Percentiles rank a stretch among this genome's conserved stretches.
phyloP scores from a whole-genome alignment of 2,797 vertebrate species.

The Forpus xanthops region DNA sequence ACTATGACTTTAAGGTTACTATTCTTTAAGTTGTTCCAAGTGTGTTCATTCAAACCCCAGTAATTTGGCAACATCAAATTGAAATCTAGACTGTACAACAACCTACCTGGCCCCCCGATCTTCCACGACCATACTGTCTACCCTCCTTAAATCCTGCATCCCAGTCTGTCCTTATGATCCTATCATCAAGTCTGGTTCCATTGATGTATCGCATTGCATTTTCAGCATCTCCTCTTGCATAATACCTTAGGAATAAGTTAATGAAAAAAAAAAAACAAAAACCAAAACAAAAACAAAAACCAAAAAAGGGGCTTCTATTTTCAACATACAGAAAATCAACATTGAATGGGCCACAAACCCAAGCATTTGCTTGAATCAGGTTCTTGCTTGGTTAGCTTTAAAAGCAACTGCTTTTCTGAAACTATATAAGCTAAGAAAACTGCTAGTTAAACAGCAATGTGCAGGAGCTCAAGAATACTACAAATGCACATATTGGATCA shows the following conservation, averaged over 20 bases:
- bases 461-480: neutral
- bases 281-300: too few species aligned
- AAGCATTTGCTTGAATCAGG: neutral
- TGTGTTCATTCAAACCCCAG: neutral
- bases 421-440: neutral
- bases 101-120: conserved; percentile 68
- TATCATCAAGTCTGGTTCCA: conserved; percentile 87
- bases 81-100: neutral
- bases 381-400: neutral
- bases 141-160: conserved; percentile 70
- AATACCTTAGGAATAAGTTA: conserved; percentile 77
- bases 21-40: neutral
- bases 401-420: neutral
- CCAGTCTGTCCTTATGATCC: conserved; percentile 87
- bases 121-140: conserved; percentile 68
- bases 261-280: neutral
- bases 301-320: neutral
- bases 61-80: neutral
- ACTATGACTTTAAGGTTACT: neutral
- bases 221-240: conserved; percentile 82
- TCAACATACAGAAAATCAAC: accelerated
- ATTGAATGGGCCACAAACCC: neutral
- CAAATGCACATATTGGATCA: neutral
- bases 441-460: neutral
- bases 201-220: conserved; percentile 88